Conservation (phyloP, 2,888 invertebrate genomes). For the Drosophila paucipuncta region DNA sequence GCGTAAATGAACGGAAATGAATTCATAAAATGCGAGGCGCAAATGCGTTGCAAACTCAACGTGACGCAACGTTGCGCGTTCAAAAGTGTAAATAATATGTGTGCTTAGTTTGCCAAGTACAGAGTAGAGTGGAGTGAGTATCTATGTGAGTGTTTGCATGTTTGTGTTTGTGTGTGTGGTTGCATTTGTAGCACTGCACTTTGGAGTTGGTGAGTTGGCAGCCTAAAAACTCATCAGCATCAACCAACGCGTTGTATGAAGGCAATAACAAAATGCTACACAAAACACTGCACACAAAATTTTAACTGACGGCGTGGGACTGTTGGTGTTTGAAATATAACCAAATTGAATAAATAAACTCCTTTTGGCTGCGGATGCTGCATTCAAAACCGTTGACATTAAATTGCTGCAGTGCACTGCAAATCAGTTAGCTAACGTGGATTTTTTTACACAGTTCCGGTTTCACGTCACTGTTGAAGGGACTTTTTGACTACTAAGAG, state of each 20-base stretch:
- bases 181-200: conserved; percentile 32
- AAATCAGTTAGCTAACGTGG: conserved; percentile 44
- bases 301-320: not conserved
- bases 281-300: conserved; percentile 18
- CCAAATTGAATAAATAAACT: conserved; percentile 53
- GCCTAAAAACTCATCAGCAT: conserved; percentile 42
- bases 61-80: conserved; percentile 76
- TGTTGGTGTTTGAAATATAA: conserved; percentile 18
- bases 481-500: not conserved
- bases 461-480: not conserved
- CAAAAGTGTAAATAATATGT: conserved; percentile 80
- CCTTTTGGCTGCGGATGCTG: conserved; percentile 46
- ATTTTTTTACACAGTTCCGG: conserved; percentile 6
- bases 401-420: conserved; percentile 48
- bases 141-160: conserved; percentile 9
- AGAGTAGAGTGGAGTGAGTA: conserved; percentile 11
- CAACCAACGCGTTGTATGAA: conserved; percentile 34
- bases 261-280: conserved; percentile 54
- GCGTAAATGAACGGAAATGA: conserved; percentile 81
- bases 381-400: conserved; percentile 55
- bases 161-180: conserved; percentile 26
- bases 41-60: conserved; percentile 60
- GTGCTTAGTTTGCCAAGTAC: conserved; percentile 60
- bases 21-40: conserved; percentile 78
- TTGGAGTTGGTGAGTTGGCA: conserved; percentile 23